A percentile compares a stretch with the other conserved stretches of the same genome.
phyloP scores from a whole-genome alignment of 2,797 vertebrate genomes.

The Oreortyx pictus region DNA sequence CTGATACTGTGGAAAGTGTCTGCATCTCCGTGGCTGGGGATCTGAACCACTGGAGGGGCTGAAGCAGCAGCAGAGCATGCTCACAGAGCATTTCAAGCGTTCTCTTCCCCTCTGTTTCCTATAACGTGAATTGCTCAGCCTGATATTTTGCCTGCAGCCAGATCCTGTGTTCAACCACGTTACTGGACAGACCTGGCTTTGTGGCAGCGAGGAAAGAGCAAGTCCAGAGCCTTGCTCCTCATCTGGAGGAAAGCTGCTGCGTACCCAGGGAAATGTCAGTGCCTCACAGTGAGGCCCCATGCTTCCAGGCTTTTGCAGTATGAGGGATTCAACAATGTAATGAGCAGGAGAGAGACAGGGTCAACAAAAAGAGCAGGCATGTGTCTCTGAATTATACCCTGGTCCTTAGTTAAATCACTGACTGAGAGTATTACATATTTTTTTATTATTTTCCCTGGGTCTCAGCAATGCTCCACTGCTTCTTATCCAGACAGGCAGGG shows the following conservation, averaged over 20 bases:
- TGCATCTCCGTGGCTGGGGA: neutral
- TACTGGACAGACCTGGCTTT: accelerated
- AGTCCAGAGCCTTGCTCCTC: neutral
- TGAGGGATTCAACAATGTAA: neutral
- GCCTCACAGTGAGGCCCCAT: accelerated
- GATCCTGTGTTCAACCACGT: neutral
- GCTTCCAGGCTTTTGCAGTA: accelerated
- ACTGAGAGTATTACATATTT: neutral
- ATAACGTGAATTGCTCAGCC: neutral
- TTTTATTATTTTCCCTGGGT: neutral
- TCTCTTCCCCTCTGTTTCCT: neutral
- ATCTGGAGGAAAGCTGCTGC: neutral
- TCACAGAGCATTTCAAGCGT: neutral
- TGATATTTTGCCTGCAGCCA: neutral
- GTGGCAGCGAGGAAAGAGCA: neutral
- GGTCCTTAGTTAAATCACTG: neutral
- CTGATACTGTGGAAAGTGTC: accelerated
- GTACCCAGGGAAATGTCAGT: neutral
- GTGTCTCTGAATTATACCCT: neutral
- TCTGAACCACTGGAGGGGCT: neutral
- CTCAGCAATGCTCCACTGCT: neutral
- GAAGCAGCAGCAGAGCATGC: neutral
- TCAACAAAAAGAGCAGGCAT: accelerated
- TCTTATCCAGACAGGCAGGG: neutral
- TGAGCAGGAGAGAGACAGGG: neutral